A percentile compares a stretch with the other conserved stretches of the same genome.
phyloP scores from a whole-genome alignment of 2,113 vertebrate species.

The Euleptes europaea region DNA sequence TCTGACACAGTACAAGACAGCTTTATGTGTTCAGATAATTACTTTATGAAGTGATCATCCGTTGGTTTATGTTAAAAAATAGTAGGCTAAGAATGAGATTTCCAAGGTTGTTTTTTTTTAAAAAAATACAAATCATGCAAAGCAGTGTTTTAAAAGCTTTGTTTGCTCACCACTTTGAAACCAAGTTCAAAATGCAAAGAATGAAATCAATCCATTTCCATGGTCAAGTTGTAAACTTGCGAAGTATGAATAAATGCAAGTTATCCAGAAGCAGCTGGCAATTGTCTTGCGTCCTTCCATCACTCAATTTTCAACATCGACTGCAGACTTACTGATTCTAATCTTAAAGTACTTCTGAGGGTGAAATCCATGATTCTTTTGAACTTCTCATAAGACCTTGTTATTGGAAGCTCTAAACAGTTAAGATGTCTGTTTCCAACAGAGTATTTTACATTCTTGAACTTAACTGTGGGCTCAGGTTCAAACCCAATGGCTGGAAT shows the following conservation, averaged over 20 bases:
- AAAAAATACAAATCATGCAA: conserved; percentile 15
- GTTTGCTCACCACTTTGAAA: conserved; percentile 25
- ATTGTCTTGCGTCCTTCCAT: conserved; percentile 13
- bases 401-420: conserved; percentile 83
- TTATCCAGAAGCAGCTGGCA: conserved; percentile 50
- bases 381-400: conserved; percentile 82
- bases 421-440: conserved; percentile 75
- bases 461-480: conserved; percentile 82
- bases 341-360: conserved; percentile 70
- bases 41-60: neutral
- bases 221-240: neutral
- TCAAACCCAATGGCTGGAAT: conserved; percentile 80
- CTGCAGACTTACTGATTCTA: conserved; percentile 54
- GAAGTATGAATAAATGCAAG: neutral
- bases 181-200: conserved; percentile 16
- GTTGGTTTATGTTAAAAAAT: neutral
- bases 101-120: neutral
- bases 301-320: conserved; percentile 44
- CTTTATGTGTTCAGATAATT: neutral
- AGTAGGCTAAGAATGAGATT: neutral
- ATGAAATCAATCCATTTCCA: conserved; percentile 15
- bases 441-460: conserved; percentile 78
- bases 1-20: too few relatives aligned
- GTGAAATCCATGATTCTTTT: conserved; percentile 87
- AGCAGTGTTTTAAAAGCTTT: conserved; percentile 19